Percentiles rank a stretch among this genome's conserved stretches.
phyloP scores from a whole-genome alignment of 2,797 vertebrate species.

The Mus spretus region DNA sequence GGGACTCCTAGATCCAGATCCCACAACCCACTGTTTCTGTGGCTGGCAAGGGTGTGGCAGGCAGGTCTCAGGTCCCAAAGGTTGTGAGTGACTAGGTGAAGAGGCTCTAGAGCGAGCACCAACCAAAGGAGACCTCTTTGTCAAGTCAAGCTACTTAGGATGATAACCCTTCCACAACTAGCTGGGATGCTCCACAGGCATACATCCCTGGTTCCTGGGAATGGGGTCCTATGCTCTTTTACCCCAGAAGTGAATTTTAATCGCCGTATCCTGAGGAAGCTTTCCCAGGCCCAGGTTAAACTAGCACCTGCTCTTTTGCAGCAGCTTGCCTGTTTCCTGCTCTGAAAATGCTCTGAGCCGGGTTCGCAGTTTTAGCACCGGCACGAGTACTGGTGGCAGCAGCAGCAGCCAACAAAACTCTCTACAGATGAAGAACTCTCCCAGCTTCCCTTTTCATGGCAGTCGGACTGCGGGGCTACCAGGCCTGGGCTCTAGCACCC shows the following conservation, averaged over 20 bases:
- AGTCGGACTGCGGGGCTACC: conserved; percentile 80
- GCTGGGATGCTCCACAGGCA: neutral
- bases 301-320: conserved; percentile 79
- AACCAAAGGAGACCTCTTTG: neutral
- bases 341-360: conserved; percentile 92
- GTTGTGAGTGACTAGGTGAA: neutral
- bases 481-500: conserved; percentile 79
- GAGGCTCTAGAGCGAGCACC: neutral
- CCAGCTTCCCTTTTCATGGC: conserved; percentile 94
- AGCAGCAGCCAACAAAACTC: conserved; percentile 92
- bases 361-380: conserved; percentile 91
- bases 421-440: conserved; percentile 92
- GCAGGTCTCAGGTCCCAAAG: neutral
- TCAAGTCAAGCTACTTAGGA: neutral
- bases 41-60: neutral
- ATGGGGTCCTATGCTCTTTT: neutral
- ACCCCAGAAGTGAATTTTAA: neutral
- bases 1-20: conserved; percentile 5
- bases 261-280: neutral
- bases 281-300: neutral
- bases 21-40: neutral
- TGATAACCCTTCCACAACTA: neutral
- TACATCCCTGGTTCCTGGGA: neutral
- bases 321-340: conserved; percentile 90
- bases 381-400: conserved; percentile 84